These are phyloP conservation scores for Drosophila yooni DNA, from an alignment of 2,888 invertebrate species.

Conservation along the genomic window DNA sequence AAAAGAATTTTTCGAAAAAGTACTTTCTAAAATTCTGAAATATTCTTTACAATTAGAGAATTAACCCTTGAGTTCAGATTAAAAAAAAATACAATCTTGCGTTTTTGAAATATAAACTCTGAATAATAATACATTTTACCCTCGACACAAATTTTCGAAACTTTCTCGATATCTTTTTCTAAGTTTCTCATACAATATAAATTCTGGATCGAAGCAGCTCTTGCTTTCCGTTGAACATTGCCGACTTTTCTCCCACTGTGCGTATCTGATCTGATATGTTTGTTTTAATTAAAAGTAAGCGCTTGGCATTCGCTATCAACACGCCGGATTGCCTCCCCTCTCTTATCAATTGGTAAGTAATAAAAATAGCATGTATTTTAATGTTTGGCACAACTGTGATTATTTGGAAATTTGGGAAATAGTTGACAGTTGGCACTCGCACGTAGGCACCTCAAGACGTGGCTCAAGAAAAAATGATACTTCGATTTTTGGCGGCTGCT, in stretches of 20 bases:
- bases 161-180: neutral
- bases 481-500: slow-evolving; percentile 1
- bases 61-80: too few species aligned
- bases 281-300: slow-evolving; percentile 54
- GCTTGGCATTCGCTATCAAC: slow-evolving; percentile 52
- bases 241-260: neutral
- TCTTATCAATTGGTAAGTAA: slow-evolving; percentile 54
- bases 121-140: neutral
- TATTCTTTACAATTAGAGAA: too few species aligned
- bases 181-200: neutral
- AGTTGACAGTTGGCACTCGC: slow-evolving; percentile 48
- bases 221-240: neutral
- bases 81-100: neutral
- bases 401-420: slow-evolving; percentile 36
- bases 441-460: slow-evolving; percentile 52
- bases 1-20: too few species aligned
- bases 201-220: accelerated
- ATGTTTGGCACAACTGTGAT: slow-evolving; percentile 9
- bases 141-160: neutral
- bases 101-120: neutral
- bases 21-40: too few species aligned
- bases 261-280: neutral
- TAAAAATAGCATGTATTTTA: slow-evolving; percentile 9
- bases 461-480: slow-evolving; percentile 19
- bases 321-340: slow-evolving; percentile 1